Conservation (phyloP, 2,888 invertebrate genomes). For the Hesperia comma region DNA sequence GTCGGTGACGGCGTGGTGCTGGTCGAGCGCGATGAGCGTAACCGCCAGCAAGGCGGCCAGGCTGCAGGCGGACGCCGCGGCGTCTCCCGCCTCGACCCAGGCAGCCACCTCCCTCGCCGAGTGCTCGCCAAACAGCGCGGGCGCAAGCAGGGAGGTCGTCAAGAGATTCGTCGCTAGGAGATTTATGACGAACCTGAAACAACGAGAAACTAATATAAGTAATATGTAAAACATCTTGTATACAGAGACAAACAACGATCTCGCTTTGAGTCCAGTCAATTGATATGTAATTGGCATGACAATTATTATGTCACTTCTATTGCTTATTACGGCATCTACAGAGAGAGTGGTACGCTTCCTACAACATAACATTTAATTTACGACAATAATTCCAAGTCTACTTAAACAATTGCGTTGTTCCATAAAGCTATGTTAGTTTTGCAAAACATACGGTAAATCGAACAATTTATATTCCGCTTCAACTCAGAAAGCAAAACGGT, state of each 20-base stretch:
- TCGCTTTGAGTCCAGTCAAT: too few relatives aligned
- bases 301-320: neutral
- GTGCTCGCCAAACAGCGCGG: slow-evolving; percentile 81
- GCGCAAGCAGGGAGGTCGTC: slow-evolving; percentile 78
- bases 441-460: slow-evolving; percentile 12
- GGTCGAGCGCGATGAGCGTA: slow-evolving; percentile 77
- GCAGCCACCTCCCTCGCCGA: slow-evolving; percentile 86
- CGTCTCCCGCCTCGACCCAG: slow-evolving; percentile 83
- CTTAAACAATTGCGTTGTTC: slow-evolving; percentile 8
- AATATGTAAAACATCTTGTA: neutral
- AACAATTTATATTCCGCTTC: slow-evolving; percentile 28
- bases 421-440: neutral
- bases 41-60: slow-evolving; percentile 69
- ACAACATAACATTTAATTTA: neutral
- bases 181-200: slow-evolving; percentile 87
- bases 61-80: slow-evolving; percentile 70
- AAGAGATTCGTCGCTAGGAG: slow-evolving; percentile 77
- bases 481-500: slow-evolving; percentile 37
- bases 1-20: slow-evolving; percentile 82
- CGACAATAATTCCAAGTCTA: slow-evolving; percentile 9
- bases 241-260: too few relatives aligned
- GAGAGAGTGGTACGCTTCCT: neutral
- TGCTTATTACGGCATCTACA: neutral
- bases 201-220: slow-evolving; percentile 45
- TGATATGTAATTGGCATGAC: too few relatives aligned